A percentile compares a stretch with the other conserved stretches of the same genome.
These are phyloP conservation scores for Montipora sp. DNA, from an alignment of 64 coral and sea anemone genomes.

Conservation along the genomic window DNA sequence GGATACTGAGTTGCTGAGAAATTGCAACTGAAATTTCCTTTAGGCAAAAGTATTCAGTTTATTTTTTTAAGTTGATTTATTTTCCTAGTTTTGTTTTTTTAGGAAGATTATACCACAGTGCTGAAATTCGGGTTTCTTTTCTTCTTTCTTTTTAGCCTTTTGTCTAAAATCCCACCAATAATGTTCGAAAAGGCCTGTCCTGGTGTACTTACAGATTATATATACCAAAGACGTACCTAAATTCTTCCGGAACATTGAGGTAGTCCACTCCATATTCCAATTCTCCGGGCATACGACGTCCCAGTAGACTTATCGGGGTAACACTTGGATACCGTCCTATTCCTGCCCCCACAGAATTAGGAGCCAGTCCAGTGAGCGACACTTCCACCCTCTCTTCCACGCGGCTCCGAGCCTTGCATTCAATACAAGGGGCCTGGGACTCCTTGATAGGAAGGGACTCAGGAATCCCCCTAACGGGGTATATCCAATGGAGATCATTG, in stretches of 20 bases:
- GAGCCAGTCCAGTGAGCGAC: conserved; percentile 86
- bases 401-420: conserved; percentile 87
- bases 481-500: conserved; percentile 93
- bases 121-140: no score
- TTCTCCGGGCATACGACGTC: conserved; percentile 56
- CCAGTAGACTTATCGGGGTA: conserved; percentile 80
- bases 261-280: conserved; percentile 81
- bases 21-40: no score
- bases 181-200: no score
- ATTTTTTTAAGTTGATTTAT: no score
- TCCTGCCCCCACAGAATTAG: conserved; percentile 55
- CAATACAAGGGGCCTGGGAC: conserved; percentile 87
- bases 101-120: no score
- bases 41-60: no score
- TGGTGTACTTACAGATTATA: no score
- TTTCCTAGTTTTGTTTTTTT: no score
- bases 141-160: no score
- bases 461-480: conserved; percentile 85
- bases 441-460: conserved; percentile 82
- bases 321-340: conserved; percentile 72
- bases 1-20: no score
- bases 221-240: conserved; percentile 55
- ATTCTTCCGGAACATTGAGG: conserved; percentile 91
- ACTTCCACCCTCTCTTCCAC: conserved; percentile 91
- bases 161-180: no score